Base-by-base conservation (phyloP, 1,140 invertebrate genomes). In the Drosophila ercepeae region DNA sequence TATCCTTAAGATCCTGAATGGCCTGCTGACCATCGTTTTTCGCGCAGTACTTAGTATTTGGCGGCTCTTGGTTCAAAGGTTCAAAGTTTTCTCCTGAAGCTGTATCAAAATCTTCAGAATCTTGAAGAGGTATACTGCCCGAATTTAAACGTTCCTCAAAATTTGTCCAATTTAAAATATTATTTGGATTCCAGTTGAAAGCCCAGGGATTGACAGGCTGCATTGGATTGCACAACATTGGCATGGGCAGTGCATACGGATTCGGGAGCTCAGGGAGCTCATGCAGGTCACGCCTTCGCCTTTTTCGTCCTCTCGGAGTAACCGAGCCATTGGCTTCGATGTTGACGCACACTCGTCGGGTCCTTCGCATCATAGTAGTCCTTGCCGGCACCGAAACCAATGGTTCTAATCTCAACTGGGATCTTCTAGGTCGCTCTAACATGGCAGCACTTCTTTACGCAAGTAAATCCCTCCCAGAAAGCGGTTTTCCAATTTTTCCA, bases 311-410 rank as follows among this genome's bases (percentile, higher is more conserved):
- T 11, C 46, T 58, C 8, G 36, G 1, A 0, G 58, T 13, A 2
- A 5, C 61, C n/a, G 32, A 45, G 8, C 61, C 78, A 32, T 82
- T 60, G 5, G 68, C 55, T 21, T 63, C 68, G 54, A 81, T 64
- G 50, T 81, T 76, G 36, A 82, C 32, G 50, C 50, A 60, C 14
- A 82, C 0, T 8, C 54, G 73, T 44, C 69, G 78, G 5, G 54
- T 27, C n/a, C 67, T 50, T n/a, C 74, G 45, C 14, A 57, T 73
- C 7, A 52, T 73, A 2, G 70, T 74, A n/a, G 70, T 57, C 36
- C 39, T 68, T 42, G 41, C 45, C 53, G 46, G 73, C 9, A 39
- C 21, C 14, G 49, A 2, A n/a, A 4, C 9, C 23, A 19, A 4
- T 18, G 51, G 32, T 13, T 55, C 55, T 23, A 39, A 16, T 34